Percentiles rank a stretch among this genome's conserved stretches.
Evolutionary conservation across 2,797 vertebrate species (phyloP).

Genomic region (Diglossa cyanea): DNA sequence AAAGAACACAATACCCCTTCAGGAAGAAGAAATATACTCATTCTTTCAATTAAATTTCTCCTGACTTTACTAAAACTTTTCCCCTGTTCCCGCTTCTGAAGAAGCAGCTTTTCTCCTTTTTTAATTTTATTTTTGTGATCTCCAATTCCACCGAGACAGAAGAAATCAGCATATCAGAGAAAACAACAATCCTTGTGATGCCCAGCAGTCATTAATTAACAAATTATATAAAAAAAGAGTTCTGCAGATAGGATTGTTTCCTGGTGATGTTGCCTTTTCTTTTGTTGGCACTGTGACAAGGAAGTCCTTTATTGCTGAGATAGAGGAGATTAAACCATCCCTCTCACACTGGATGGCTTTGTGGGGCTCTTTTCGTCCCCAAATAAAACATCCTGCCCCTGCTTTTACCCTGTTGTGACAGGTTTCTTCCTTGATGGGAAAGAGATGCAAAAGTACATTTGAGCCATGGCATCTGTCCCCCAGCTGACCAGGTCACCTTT

Average conservation of each 20-base stretch:
- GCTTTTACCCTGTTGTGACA: not conserved
- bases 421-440: not conserved
- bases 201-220: slow-evolving; percentile 68
- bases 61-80: slow-evolving; percentile 46
- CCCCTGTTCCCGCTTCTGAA: not conserved
- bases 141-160: slow-evolving; percentile 37
- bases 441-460: not conserved
- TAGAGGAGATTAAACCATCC: not conserved
- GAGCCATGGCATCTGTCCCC: rapidly evolving
- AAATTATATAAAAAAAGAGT: slow-evolving; percentile 24
- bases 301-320: slow-evolving; percentile 23
- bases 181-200: slow-evolving; percentile 56
- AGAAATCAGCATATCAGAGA: slow-evolving; percentile 68
- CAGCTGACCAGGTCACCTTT: not conserved
- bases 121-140: slow-evolving; percentile 15
- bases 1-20: slow-evolving; percentile 3
- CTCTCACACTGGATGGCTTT: not conserved
- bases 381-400: not conserved
- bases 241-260: slow-evolving; percentile 59
- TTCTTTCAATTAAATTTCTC: slow-evolving; percentile 45
- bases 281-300: slow-evolving; percentile 5
- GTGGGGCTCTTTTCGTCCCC: not conserved
- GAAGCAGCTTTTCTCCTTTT: not conserved
- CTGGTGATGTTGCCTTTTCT: slow-evolving; percentile 12
- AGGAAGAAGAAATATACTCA: slow-evolving; percentile 22